Base-by-base conservation (phyloP, 2,113 vertebrate species). In the Pyrgilauda ruficollis region DNA sequence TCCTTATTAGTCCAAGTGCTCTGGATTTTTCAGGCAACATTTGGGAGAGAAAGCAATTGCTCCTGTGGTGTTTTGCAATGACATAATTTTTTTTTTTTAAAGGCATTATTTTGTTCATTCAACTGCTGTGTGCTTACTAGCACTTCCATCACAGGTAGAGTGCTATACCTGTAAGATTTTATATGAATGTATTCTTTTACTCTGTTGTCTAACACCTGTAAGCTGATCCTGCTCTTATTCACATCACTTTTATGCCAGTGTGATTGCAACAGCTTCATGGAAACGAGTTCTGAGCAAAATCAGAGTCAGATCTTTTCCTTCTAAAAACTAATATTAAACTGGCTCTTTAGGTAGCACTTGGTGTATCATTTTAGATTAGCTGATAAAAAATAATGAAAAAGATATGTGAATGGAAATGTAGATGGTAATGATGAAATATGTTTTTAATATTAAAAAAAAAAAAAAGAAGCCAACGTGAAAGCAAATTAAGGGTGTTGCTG, bases 351-450 rank as follows among this genome's bases (percentile, higher is more conserved):
- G 83, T 92, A 95, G 88, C 79, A 95, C 85, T 96, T 96, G 79
- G 61, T 95, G 78, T 96, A 90, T 94, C 92, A 68, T 89, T 97
- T 96, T 93, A 95, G 93, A 94, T 96, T 53, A 87, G 52, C 73
- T 87, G 86, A 96, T 96, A 81, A 94, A 94, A 95, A 94, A 94
- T 94, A 93, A 94, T 95, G 86, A 90, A 92, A 92, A 95, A 63
- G 11, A 47, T 63, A 26, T 43, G 52, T 89, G 89, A 83, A 86
- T 95, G 63, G 82, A 95, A 96, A 92, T 67, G 55, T 82, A 83
- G 86, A 87, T 94, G 0, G 2, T 77, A 66, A 84, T 79, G 66
- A 89, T 89, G 70, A 95, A 94, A 82, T 84, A 84, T 28, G 24
- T 11, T 79, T 92, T 90, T 90, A 94, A 72, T 95, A 88, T 67